These are phyloP conservation scores for Casuarius casuarius DNA, from an alignment of 2,113 vertebrate genomes.

Conservation along the genomic window DNA sequence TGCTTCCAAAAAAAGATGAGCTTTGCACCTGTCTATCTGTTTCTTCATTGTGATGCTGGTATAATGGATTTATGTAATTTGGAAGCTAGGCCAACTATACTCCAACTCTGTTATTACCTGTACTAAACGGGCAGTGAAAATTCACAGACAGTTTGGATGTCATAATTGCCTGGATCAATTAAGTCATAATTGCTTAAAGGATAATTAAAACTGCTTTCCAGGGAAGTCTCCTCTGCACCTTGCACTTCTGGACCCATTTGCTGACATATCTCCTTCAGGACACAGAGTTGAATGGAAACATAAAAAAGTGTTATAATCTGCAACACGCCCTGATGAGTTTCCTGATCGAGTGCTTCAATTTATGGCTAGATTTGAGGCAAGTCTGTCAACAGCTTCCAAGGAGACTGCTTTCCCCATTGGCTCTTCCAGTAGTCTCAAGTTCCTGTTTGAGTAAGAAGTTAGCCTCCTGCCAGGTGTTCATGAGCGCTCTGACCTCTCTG, in stretches of 20 bases:
- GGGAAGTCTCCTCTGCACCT: not conserved
- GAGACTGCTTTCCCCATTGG: not conserved
- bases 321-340: not conserved
- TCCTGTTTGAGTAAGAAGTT: not conserved
- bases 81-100: not conserved
- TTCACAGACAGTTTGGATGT: not conserved
- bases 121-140: not conserved
- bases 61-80: not conserved
- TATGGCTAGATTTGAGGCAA: not conserved
- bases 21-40: not conserved
- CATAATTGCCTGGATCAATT: not conserved
- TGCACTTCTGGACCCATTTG: not conserved
- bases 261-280: not conserved
- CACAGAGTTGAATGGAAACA: not conserved
- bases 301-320: not conserved
- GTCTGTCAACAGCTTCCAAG: not conserved
- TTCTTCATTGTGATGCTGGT: not conserved
- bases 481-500: rapidly evolving
- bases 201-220: not conserved
- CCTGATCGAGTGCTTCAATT: rapidly evolving
- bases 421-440: not conserved
- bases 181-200: not conserved
- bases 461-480: not conserved
- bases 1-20: not conserved
- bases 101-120: not conserved